Base-by-base conservation (phyloP, 2,113 vertebrate species). In the Prietella phreatophila region DNA sequence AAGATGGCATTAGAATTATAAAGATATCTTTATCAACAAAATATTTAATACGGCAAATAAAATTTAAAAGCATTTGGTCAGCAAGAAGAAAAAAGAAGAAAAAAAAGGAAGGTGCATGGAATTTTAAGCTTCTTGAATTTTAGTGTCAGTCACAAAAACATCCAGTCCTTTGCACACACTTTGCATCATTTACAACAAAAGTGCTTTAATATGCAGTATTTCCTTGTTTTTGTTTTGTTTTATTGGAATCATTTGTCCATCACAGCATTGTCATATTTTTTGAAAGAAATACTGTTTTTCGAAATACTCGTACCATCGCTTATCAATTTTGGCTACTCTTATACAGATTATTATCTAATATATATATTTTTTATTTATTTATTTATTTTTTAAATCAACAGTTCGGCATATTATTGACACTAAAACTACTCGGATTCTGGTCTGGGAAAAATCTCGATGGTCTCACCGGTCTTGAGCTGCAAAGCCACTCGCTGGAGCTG, bases 401-500 rank as follows among this genome's bases (percentile, higher is more conserved):
- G 15, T 17, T 56, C 14, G 13, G 13, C 15, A n/a, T 0, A n/a
- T 65, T 65, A 67, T 67, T 33, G 65, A 67, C n/a, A 36, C 33
- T 19, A 73, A 73, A 17, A 9, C 73, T 88, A 67, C 19, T 87
- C 56, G 11, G 55, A 85, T 47, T 87, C 82, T 0, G 69, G 7
- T 36, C 25, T 53, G 71, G 85, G 87, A 47, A 90, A 94, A 73
- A 97, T 8, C 0, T 93, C 85, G 83, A 97, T 93, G 67, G 25
- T 91, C 85, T 91, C 93, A 0, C 96, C 96, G 33, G 93, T 93
- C 60, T 0, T 83, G 50, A 96, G 93, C 80, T 96, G 91, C 89
- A 96, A 90, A 67, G 94, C 88, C 78, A 95, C 96, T 71, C 95
- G 94, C 85, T 92, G 92, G 82, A 97, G 94, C 50, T 84, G 75